A percentile compares a stretch with the other conserved stretches of the same genome.
phyloP scores from a whole-genome alignment of 2,113 vertebrate species.

The Willisornis vidua region DNA sequence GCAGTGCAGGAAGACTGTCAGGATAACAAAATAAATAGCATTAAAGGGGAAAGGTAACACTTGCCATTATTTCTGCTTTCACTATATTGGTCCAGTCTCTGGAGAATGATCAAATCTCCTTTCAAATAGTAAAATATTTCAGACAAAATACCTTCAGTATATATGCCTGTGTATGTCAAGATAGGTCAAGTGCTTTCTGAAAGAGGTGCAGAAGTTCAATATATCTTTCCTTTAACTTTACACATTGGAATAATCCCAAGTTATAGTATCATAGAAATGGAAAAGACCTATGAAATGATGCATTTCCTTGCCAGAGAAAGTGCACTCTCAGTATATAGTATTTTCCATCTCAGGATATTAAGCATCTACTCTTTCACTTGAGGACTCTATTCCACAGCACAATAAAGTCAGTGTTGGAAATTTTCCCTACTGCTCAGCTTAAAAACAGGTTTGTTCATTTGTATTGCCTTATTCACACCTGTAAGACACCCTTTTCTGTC shows the following conservation, averaged over 20 bases:
- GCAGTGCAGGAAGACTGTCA: background rate
- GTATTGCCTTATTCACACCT: constrained; percentile 59
- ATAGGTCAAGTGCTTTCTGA: background rate
- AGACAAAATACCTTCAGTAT: constrained; percentile 19
- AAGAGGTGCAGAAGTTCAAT: background rate
- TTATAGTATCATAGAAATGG: constrained; percentile 1
- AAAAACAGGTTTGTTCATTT: constrained; percentile 58
- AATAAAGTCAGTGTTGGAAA: constrained; percentile 68
- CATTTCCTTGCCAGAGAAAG: constrained; percentile 13
- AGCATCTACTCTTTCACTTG: constrained; percentile 59
- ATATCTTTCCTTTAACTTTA: constrained; percentile 28
- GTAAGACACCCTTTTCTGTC: constrained; percentile 48
- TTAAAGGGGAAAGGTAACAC: background rate
- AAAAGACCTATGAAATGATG: constrained; percentile 27
- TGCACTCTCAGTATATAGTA: background rate
- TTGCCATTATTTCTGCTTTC: constrained; percentile 19
- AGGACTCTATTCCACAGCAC: constrained; percentile 60
- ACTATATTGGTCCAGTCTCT: background rate
- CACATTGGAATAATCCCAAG: background rate
- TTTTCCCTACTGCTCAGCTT: constrained; percentile 64
- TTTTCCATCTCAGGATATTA: constrained; percentile 71
- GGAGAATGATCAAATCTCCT: constrained; percentile 32
- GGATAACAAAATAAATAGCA: constrained; percentile 2
- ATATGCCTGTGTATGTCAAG: background rate
- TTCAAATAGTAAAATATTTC: constrained; percentile 42